Evolutionary conservation across 2,797 vertebrate genomes (phyloP).

Genomic region (Pagetopsis macropterus): DNA sequence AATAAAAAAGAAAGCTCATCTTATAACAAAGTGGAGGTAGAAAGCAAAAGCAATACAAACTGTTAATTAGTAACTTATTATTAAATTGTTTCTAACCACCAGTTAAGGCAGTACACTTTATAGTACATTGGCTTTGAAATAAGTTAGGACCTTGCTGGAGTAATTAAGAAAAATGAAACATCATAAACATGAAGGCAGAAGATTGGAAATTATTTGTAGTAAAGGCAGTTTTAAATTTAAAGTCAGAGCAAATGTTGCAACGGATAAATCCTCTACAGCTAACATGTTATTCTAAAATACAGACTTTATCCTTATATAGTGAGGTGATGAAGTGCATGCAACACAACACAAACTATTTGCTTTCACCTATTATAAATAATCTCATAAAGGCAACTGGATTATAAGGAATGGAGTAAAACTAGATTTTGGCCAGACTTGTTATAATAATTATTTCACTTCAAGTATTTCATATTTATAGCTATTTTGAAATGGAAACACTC

Average conservation of each 20-base stretch:
- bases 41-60: conserved; percentile 25
- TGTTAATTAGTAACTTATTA: conserved; percentile 29
- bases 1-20: conserved; percentile 13
- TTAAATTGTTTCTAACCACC: not conserved
- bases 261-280: not conserved
- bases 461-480: conserved; percentile 29
- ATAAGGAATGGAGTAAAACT: conserved; percentile 14
- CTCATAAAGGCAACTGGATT: conserved; percentile 49
- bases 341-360: not conserved
- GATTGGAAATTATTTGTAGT: not conserved
- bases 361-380: conserved; percentile 50
- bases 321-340: conserved; percentile 2
- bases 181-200: conserved; percentile 11
- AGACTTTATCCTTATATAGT: not conserved
- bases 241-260: not conserved
- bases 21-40: conserved; percentile 41
- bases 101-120: conserved; percentile 5
- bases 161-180: not conserved
- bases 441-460: conserved; percentile 29
- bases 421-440: not conserved
- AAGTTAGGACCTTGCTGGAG: not conserved
- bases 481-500: conserved; percentile 19
- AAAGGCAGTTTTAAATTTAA: conserved; percentile 20
- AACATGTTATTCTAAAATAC: conserved; percentile 30
- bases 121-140: conserved; percentile 19